Evolutionary conservation across 2,113 vertebrate genomes (phyloP).

Genomic region (Illadopsis cleaveri): DNA sequence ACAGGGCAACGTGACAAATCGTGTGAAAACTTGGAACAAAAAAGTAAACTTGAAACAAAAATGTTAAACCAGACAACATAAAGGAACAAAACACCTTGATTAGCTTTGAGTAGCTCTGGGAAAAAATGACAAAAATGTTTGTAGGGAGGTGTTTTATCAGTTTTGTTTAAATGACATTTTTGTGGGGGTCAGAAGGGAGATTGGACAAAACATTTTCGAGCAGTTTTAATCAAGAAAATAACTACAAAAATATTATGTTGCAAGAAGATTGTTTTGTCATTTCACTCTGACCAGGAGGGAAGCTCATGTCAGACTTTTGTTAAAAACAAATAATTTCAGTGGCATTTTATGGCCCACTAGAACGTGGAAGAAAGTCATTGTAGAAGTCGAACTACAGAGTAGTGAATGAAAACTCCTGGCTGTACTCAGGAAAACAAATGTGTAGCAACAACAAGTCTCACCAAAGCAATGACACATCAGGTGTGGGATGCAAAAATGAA

Average conservation of each 20-base stretch:
- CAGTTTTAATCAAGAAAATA: not conserved
- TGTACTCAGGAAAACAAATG: not conserved
- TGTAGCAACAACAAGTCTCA: not conserved
- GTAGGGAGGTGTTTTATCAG: not conserved
- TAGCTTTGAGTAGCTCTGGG: not conserved
- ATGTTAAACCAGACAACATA: not conserved
- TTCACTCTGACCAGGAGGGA: not conserved
- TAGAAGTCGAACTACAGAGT: not conserved
- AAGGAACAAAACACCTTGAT: not conserved
- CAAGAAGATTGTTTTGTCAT: not conserved
- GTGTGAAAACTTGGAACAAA: not conserved
- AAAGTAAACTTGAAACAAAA: slow-evolving; percentile 35
- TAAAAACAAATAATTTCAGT: not conserved
- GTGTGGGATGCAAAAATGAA: not conserved
- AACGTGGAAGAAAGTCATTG: not conserved
- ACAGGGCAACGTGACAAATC: not conserved
- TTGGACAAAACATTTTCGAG: not conserved
- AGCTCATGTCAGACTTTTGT: not conserved
- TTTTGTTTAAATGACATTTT: not conserved
- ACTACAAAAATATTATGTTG: not conserved
- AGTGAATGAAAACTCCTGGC: not conserved
- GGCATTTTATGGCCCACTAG: not conserved
- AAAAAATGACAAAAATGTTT: not conserved
- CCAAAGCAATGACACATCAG: not conserved
- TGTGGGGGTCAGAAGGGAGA: not conserved